Base-by-base conservation (phyloP, 1,140 invertebrate species). In the Brachionus paranguensis region DNA sequence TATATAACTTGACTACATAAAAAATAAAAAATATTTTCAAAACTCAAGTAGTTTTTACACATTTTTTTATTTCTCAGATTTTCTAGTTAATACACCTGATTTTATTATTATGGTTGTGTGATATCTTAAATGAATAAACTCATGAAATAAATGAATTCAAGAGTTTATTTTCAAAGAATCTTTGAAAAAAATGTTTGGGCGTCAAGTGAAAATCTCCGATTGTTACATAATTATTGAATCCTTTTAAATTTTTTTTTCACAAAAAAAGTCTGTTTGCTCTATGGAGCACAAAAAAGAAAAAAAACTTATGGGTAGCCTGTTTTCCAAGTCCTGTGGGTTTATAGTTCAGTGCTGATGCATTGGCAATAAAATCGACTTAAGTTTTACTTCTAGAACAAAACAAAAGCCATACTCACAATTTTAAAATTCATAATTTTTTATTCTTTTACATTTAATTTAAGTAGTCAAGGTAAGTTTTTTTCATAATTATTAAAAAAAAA, bases 401-500 rank as follows among this genome's bases (percentile, higher is more conserved):
- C 12, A 29, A 70, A 37, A 70, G 27, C 5, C 45, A 47, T 47
- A 74, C 17, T 76, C 24, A 50, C 3, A 27, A 45, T 76, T 47
- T 76, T 20, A 14, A 50, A 76, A 50, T 27, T 50, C 43, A 47
- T 72, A 41, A 41, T 43, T 41, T 20, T 41, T 20, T 41, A 17
- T 72, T 72, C 14, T 41, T 20, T 43, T 37, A 72, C 68, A 43
- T 74, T 50, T 50, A 76, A 37, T 37, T 47, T 50, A 76, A 76
- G 33, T 76, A 76, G 43, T 50, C 43, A 76, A 76, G 72, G 72
- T 76, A 76, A 76, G 43, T 29, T 76, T 76, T 45, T 41, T 74
- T 74, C 41, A 74, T 43, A 76, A 76, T 20, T 27, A 50, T 74
- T 43, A 1, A 43, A 17, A 74, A 70, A 43, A 50, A 76, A 76